Conservation (phyloP, 2,113 vertebrate species). For the Bos javanicus region DNA sequence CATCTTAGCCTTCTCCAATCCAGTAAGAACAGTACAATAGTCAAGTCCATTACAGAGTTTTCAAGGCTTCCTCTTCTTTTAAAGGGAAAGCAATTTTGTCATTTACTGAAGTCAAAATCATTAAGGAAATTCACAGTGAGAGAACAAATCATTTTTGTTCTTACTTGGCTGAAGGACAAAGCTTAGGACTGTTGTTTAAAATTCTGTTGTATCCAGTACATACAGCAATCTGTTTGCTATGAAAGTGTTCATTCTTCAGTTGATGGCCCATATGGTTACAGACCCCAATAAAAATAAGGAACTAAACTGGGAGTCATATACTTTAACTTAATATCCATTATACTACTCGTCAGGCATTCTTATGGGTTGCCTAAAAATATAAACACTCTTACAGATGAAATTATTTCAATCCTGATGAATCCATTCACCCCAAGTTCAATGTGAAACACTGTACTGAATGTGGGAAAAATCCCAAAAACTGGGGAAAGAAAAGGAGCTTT, state of each 20-base stretch:
- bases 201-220: not conserved
- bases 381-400: slow-evolving; percentile 22
- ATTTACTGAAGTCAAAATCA: slow-evolving; percentile 3
- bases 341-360: not conserved
- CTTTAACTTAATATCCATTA: not conserved
- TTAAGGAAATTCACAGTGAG: not conserved
- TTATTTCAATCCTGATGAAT: not conserved
- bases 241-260: slow-evolving; percentile 9
- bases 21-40: not conserved
- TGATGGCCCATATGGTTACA: slow-evolving; percentile 39
- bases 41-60: not conserved
- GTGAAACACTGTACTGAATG: not conserved
- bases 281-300: slow-evolving; percentile 16
- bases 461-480: not conserved
- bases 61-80: not conserved
- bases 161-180: slow-evolving; percentile 32
- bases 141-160: slow-evolving; percentile 19
- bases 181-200: slow-evolving; percentile 44
- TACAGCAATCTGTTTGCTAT: slow-evolving; percentile 34
- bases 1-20: not conserved
- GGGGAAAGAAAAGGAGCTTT: slow-evolving; percentile 6
- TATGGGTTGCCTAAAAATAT: not conserved
- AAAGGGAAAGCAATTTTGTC: not conserved
- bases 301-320: not conserved
- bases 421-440: slow-evolving; percentile 26